Evolutionary conservation across 2,888 invertebrate genomes (phyloP).

Genomic region (Drosophila affinis): DNA sequence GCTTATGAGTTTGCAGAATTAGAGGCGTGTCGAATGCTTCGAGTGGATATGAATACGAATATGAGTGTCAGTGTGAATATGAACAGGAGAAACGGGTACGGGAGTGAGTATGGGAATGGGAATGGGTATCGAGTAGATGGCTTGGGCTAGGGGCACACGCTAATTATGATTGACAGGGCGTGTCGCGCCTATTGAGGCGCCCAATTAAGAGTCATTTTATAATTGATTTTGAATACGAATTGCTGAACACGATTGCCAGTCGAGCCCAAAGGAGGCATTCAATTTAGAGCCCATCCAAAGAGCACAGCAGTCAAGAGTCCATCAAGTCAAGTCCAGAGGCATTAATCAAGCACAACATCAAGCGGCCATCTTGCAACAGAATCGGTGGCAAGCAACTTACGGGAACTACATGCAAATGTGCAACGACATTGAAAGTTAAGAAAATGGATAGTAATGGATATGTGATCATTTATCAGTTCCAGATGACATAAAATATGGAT

Average conservation of each 20-base stretch:
- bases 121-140: conserved; percentile 25
- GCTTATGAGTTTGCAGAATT: conserved; percentile 78
- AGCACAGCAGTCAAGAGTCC: conserved; percentile 20
- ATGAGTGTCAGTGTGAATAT: neutral
- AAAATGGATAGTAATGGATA: conserved; percentile 22
- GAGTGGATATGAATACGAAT: conserved; percentile 31
- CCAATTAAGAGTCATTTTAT: conserved; percentile 73
- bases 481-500: too few relatives aligned
- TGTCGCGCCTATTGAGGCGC: conserved; percentile 73
- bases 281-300: conserved; percentile 24
- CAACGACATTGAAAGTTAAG: conserved; percentile 54
- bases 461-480: too few relatives aligned
- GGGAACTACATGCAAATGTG: conserved; percentile 47
- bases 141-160: conserved; percentile 64
- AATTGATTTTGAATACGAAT: conserved; percentile 70
- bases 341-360: conserved; percentile 63
- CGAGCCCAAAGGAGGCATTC: conserved; percentile 19
- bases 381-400: conserved; percentile 5
- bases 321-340: conserved; percentile 68
- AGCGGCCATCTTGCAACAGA: conserved; percentile 57
- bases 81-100: neutral
- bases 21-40: conserved; percentile 65
- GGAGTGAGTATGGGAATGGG: neutral
- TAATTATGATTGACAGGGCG: conserved; percentile 83
- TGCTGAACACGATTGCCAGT: conserved; percentile 11